These are phyloP conservation scores for Trissolcus japonicus DNA, from an alignment of 2,888 invertebrate species.

Conservation along the genomic window DNA sequence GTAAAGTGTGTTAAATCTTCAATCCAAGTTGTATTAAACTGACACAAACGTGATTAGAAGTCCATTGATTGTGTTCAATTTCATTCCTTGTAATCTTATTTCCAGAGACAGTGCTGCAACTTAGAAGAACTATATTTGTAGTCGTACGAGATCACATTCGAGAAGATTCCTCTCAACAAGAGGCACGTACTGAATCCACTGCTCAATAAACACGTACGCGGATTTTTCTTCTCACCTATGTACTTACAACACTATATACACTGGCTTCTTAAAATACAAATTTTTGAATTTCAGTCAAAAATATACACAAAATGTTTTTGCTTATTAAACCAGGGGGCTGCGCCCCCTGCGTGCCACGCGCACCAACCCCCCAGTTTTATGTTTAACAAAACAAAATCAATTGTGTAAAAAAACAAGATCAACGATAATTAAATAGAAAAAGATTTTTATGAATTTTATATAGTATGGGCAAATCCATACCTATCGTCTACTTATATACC, in stretches of 20 bases:
- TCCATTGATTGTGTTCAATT: conserved; percentile 21
- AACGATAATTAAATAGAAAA: too few relatives aligned
- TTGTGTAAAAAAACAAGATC: too few relatives aligned
- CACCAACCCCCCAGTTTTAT: too few relatives aligned
- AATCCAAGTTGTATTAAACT: too few relatives aligned
- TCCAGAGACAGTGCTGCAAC: conserved; percentile 21
- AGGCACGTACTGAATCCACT: conserved; percentile 51
- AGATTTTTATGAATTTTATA: too few relatives aligned
- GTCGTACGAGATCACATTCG: conserved; percentile 33
- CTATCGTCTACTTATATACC: too few relatives aligned
- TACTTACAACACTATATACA: conserved; percentile 21
- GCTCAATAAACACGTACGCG: conserved; percentile 53
- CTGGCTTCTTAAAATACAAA: conserved; percentile 40
- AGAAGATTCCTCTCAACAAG: conserved; percentile 30
- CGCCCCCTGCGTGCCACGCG: too few relatives aligned
- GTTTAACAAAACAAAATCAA: too few relatives aligned
- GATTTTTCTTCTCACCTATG: conserved; percentile 31
- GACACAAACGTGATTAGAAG: conserved; percentile 17
- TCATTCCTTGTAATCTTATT: conserved; percentile 38
- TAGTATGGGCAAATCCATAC: too few relatives aligned
- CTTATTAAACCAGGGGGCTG: too few relatives aligned
- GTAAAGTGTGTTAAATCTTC: too few relatives aligned
- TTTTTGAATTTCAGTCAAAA: conserved; percentile 30
- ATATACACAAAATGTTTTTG: conserved; percentile 7
- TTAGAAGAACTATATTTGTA: conserved; percentile 34